These are phyloP conservation scores for Saguinus midas DNA, from an alignment of 2,113 vertebrate species.

Conservation along the genomic window DNA sequence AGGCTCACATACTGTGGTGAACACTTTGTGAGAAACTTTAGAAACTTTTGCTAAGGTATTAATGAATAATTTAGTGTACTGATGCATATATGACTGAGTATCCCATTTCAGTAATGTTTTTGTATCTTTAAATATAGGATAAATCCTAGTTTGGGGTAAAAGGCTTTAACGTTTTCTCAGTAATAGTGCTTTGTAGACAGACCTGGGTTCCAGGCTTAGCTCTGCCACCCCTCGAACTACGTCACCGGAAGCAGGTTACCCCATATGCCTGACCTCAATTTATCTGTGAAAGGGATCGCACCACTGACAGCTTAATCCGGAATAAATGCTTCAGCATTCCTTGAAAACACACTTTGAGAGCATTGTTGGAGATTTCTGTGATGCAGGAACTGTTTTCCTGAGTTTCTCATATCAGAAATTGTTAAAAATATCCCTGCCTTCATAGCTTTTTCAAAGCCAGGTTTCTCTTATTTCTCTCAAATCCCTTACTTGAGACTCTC, in stretches of 20 bases:
- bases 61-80: background rate
- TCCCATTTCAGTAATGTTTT: background rate
- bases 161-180: background rate
- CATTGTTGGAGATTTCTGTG: background rate
- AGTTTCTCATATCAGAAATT: background rate
- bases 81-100: background rate
- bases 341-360: too few species aligned
- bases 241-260: background rate
- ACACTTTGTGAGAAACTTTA: background rate
- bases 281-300: too few species aligned
- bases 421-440: background rate
- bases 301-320: too few species aligned
- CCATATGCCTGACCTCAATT: background rate
- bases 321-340: accelerated
- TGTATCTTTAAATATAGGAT: background rate
- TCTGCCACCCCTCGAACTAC: background rate
- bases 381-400: background rate
- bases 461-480: background rate
- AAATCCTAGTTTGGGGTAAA: background rate
- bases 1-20: background rate
- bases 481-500: background rate
- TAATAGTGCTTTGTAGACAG: background rate
- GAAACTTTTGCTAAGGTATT: background rate
- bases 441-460: background rate
- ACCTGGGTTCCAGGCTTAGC: background rate